These are phyloP conservation scores for Melanchra persicariae DNA, from an alignment of 2,888 invertebrate genomes.

Conservation along the genomic window DNA sequence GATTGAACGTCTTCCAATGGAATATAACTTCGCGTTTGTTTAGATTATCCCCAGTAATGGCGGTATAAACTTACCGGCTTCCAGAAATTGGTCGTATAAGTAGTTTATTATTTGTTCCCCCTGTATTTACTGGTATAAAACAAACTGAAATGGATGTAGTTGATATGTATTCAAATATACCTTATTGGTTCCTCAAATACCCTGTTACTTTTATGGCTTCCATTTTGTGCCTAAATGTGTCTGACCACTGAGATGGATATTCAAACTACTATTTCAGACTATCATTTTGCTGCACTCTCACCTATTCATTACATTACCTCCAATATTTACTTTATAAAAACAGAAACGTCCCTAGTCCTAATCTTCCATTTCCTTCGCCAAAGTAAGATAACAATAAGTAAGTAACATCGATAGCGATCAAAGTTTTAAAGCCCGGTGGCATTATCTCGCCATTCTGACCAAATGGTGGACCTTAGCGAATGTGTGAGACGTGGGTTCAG, in stretches of 20 bases:
- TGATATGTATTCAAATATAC: constrained; percentile 49
- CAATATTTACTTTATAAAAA: not conserved
- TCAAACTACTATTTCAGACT: constrained; percentile 5
- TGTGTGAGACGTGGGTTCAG: constrained; percentile 71
- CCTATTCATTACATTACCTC: not conserved
- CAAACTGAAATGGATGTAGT: constrained; percentile 51
- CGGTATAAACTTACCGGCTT: constrained; percentile 70
- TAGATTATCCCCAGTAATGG: constrained; percentile 78
- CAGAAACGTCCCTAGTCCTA: not conserved
- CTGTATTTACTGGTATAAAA: constrained; percentile 53
- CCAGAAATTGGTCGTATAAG: constrained; percentile 67
- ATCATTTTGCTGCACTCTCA: not conserved
- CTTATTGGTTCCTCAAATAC: constrained; percentile 35
- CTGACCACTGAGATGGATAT: constrained; percentile 13
- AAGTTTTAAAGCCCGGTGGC: constrained; percentile 66
- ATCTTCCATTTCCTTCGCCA: constrained; percentile 21
- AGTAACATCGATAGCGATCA: constrained; percentile 64
- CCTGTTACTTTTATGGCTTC: constrained; percentile 37
- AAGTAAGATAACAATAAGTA: constrained; percentile 46
- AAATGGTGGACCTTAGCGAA: constrained; percentile 74
- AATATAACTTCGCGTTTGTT: constrained; percentile 79
- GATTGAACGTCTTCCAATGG: constrained; percentile 79
- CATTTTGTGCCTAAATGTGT: constrained; percentile 19
- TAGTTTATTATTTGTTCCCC: constrained; percentile 65
- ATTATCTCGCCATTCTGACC: constrained; percentile 76